phyloP scores from a whole-genome alignment of 2,888 invertebrate genomes.

The Eupithecia abbreviata region DNA sequence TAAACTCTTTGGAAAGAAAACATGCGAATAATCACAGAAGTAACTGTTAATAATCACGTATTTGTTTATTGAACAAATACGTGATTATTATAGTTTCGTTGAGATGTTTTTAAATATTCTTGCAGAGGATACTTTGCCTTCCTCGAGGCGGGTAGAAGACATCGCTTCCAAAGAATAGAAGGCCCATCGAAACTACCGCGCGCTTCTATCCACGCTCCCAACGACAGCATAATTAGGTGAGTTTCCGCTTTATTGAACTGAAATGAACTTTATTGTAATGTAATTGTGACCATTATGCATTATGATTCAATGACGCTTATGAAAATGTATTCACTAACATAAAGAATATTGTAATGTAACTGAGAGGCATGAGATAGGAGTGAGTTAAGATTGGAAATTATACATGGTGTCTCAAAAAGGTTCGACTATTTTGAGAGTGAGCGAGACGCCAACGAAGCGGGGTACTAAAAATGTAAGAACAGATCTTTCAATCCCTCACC shows the following conservation, averaged over 20 bases:
- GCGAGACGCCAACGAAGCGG: no score
- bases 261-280: constrained; percentile 37
- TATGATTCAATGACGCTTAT: constrained; percentile 50
- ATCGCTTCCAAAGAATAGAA: constrained; percentile 86
- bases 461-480: no score
- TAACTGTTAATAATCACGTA: no score
- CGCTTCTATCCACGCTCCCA: constrained; percentile 86
- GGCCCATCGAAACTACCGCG: constrained; percentile 82
- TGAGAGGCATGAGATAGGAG: constrained; percentile 54
- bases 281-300: constrained; percentile 55
- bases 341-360: constrained; percentile 32
- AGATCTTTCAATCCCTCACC: no score
- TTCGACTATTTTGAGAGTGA: no score
- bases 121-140: constrained; percentile 94
- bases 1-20: neutral
- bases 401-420: no score
- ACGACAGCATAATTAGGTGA: constrained; percentile 88
- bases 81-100: neutral
- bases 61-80: neutral
- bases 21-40: no score
- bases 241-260: constrained; percentile 34
- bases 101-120: constrained; percentile 2
- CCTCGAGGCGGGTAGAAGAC: constrained; percentile 90
- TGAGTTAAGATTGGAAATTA: constrained; percentile 39
- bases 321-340: constrained; percentile 52